A percentile compares a stretch with the other conserved stretches of the same genome.
Evolutionary conservation across 2,888 invertebrate genomes (phyloP).

Genomic region (Archips xylosteana): DNA sequence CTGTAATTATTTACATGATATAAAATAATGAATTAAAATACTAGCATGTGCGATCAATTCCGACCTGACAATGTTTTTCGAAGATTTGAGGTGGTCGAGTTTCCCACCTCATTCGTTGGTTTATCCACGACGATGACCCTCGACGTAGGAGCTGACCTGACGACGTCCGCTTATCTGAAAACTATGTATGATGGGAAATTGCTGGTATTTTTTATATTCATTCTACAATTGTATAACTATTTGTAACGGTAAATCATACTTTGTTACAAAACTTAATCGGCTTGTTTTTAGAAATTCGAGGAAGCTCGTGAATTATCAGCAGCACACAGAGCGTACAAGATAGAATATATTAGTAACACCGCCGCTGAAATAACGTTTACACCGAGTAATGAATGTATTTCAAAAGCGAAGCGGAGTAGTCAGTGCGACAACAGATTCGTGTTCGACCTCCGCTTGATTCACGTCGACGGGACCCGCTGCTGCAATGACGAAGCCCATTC

Average conservation of each 20-base stretch:
- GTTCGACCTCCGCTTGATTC: constrained; percentile 72
- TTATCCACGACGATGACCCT: constrained; percentile 63
- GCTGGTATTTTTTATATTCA: constrained; percentile 56
- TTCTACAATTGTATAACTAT: background rate
- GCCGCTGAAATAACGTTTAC: constrained; percentile 67
- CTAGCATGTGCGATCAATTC: constrained; percentile 55
- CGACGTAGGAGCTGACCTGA: constrained; percentile 67
- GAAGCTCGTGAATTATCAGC: constrained; percentile 76
- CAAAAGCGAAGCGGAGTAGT: constrained; percentile 62
- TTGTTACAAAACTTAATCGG: background rate
- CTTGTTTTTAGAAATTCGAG: constrained; percentile 66
- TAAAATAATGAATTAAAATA: constrained; percentile 6
- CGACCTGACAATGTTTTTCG: constrained; percentile 70
- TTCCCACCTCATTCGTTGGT: constrained; percentile 72
- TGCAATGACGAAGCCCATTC: constrained; percentile 71
- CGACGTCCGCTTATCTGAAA: constrained; percentile 68
- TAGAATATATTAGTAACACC: constrained; percentile 56
- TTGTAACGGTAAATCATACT: background rate
- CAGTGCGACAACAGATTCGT: constrained; percentile 69
- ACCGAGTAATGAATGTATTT: constrained; percentile 74
- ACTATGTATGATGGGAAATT: constrained; percentile 67
- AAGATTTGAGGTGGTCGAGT: constrained; percentile 72
- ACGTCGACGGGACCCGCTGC: constrained; percentile 68
- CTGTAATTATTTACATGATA: background rate
- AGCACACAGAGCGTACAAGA: constrained; percentile 72